Evolutionary conservation across 1,140 invertebrate genomes (phyloP), one percentile per base, ranked within the genome.

Genomic region (Drosophila pectinifera): DNA sequence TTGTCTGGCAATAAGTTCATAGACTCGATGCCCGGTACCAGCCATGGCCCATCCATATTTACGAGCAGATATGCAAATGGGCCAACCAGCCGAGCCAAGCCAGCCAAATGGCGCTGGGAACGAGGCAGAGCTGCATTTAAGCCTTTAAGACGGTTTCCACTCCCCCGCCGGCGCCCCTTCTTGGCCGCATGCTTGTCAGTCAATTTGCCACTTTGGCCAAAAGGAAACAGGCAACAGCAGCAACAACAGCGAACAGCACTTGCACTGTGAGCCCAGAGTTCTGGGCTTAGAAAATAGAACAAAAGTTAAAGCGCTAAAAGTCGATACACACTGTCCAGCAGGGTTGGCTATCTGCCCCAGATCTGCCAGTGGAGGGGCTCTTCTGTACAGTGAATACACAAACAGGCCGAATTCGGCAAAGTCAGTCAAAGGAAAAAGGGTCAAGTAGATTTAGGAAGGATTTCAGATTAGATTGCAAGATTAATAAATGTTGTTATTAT

Each of bases 121-220:
- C 65, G 65, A 69, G 49, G 69, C 63, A 59, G 42, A 76, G 82
- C 73, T 73, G 73, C 82, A 85, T 80, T 88, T 88, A 88, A 88
- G 83, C 79, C 84, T 83, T 80, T 78, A 88, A 89, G 84, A 72
- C 61, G 39, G 34, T 57, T 31, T 54, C 59, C 45, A 31, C 5
- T 41, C 18, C 41, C 42, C 14, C 43, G 22, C 26, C 43, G 38
- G 14, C 26, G 24, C 16, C 39, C 18, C n/a, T 41, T 38, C 18
- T 42, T 67, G 65, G 67, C 75, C 65, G 80, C 76, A 80, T 90
- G 85, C 84, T 84, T 84, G 84, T 88, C 84, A 89, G 84, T 89
- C 84, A 89, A 89, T 89, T 89, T 89, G 85, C 80, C 84, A 89
- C 84, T 89, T 89, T 89, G 85, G 84, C 85, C 80, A 80, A 80